Conservation (phyloP, 37 sponge, comb jelly and placozoan species). For the Beroe forskalii region DNA sequence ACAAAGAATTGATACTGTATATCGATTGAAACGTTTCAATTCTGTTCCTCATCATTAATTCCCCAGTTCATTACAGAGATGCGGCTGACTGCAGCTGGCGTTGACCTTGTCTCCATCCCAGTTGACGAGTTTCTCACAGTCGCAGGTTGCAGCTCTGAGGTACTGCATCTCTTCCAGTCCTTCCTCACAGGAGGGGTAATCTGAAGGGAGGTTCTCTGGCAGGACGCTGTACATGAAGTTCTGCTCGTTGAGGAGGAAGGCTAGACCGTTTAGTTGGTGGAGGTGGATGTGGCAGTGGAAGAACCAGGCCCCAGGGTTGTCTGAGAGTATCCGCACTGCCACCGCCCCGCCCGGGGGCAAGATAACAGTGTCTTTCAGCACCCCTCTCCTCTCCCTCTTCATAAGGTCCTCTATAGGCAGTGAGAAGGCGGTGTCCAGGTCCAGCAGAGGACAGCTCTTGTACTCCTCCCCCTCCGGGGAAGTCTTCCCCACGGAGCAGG, state of each 20-base stretch:
- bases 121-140: too few relatives aligned
- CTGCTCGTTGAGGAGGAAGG: conserved; percentile 59
- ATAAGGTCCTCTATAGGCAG: not conserved
- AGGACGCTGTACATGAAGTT: not conserved
- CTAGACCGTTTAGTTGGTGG: conserved; percentile 67
- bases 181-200: conserved; percentile 40
- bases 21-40: too few relatives aligned
- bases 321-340: conserved; percentile 72
- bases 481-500: not conserved
- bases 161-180: too few relatives aligned
- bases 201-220: not conserved
- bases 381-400: not conserved
- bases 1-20: too few relatives aligned
- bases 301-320: conserved; percentile 92
- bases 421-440: not conserved
- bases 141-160: too few relatives aligned
- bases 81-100: too few relatives aligned
- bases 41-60: too few relatives aligned
- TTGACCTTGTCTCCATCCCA: too few relatives aligned
- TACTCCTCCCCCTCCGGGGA: too few relatives aligned
- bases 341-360: conserved; percentile 86
- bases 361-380: conserved; percentile 78
- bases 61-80: too few relatives aligned
- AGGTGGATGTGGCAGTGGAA: conserved; percentile 84
- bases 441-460: not conserved